Base-by-base conservation (phyloP, 2,113 vertebrate species). In the Campylomormyrus tamandua region DNA sequence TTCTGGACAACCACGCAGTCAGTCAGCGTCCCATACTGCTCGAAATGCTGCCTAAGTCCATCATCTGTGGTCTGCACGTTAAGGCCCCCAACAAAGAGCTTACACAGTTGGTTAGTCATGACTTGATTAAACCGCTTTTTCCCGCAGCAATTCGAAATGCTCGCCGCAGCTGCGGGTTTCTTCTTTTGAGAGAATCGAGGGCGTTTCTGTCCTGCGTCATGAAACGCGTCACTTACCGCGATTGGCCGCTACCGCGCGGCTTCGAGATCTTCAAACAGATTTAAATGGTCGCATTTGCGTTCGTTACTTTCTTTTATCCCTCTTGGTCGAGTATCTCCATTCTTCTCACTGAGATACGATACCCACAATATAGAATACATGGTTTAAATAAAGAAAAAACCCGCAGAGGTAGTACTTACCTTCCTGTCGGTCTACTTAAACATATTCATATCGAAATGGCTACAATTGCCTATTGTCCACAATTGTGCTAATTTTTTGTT, bases 1-100 rank as follows among this genome's bases (percentile, higher is more conserved):
- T 97, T 97, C 62, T 97, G 96, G 80, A 97, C 97, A 8, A 97
- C 97, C 92, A 97, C 97, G 93, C 97, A 97, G 94, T 97, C 97
- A 90, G 97, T 97, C 91, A 97, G 95, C 91, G 97, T 97, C 10
- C 98, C 98, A 89, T 96, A 99, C 94, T 98, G 97, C 95, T 98
- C 97, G 91, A 99, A 99, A 92, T 99, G 97, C 91, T 97, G 97
- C 70, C 98, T 97, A 53, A 99, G 96, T 53, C 98, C 98, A 39
- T 98, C 98, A 93, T 98, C 97, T 66, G 97, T 98, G 89, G 98
- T 99, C 94, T 99, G 97, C 77, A 99, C 98, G 89, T 99, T 99
- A 7, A 99, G 95, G 19, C 98, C 98, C n/a, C 98, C 98, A 92
- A 99, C 98, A 89, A 99, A 99, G 90, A 99, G 97, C 95, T 99